Conservation (phyloP, 2,888 invertebrate species). For the Caenorhabditis angaria region DNA sequence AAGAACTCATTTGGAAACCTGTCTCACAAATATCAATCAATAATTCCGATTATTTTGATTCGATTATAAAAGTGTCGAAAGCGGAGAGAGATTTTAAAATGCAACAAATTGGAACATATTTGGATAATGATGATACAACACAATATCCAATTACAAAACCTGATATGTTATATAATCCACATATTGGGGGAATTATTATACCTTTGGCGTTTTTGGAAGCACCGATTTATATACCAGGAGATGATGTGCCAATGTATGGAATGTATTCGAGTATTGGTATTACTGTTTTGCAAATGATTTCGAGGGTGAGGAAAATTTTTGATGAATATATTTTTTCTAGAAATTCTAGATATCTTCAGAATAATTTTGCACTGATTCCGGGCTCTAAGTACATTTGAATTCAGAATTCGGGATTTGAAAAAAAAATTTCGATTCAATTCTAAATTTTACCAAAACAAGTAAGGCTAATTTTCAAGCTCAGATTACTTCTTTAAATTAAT, state of each 20-base stretch:
- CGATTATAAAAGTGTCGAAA: slow-evolving; percentile 39
- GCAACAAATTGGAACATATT: slow-evolving; percentile 48
- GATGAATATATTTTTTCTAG: not conserved
- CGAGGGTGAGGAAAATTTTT: slow-evolving; percentile 32
- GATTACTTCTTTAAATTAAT: too few species aligned
- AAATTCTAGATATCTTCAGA: not conserved
- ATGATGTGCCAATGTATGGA: slow-evolving; percentile 45
- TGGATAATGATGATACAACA: slow-evolving; percentile 52
- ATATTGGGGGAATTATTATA: slow-evolving; percentile 31
- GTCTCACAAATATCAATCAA: slow-evolving; percentile 47
- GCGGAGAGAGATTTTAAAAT: slow-evolving; percentile 45
- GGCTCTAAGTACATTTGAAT: too few species aligned
- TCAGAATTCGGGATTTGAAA: too few species aligned
- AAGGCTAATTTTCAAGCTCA: too few species aligned
- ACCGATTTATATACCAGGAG: slow-evolving; percentile 45
- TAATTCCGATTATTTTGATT: slow-evolving; percentile 48
- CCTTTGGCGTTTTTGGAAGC: slow-evolving; percentile 52
- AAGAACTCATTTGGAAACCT: slow-evolving; percentile 48
- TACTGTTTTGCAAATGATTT: slow-evolving; percentile 47
- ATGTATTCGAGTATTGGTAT: slow-evolving; percentile 50
- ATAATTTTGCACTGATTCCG: too few species aligned
- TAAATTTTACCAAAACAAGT: too few species aligned
- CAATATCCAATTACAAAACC: slow-evolving; percentile 38
- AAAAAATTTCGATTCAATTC: too few species aligned
- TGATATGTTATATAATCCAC: slow-evolving; percentile 43